Evolutionary conservation across 2,113 vertebrate genomes (phyloP), one percentile per base, ranked within the genome.

Genomic region (Anseranas semipalmata): DNA sequence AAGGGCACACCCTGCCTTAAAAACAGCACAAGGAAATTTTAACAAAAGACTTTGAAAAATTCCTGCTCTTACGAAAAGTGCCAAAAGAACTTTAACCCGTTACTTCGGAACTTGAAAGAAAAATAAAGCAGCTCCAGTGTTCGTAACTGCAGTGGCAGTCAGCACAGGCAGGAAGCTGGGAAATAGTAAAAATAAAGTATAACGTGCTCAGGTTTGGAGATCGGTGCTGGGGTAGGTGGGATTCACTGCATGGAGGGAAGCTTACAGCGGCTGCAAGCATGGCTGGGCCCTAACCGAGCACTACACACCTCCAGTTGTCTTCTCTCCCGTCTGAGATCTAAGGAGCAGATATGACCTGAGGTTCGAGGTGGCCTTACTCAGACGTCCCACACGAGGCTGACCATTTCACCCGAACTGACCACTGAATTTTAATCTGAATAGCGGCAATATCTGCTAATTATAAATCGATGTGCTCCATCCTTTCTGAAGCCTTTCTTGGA

Each of bases 1-100:
- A 86, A 95, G 95, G 93, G 95, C 96, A 93, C 96, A 92, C 96
- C 95, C 95, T 93, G 89, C 93, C 92, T 96, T 81, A 33, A 88
- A 78, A 90, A 90, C 90, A 90, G 83, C 90, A 92, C 89, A 35
- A 94, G 96, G 95, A 93, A 78, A 92, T 95, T 96, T 92, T 86
- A 92, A 97, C 96, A 96, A 93, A 96, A 93, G 96, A 82, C 90
- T 96, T 71, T 15, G 22, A 80, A 93, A 95, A 95, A 95, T 85
- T 91, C 78, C 82, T 91, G 5, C 71, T 91, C 62, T 58, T 73
- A 16, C 0, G 0, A 65, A 81, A 94, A 94, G 75, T 81, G 85
- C 90, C 90, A 84, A 35, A 84, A 87, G 90, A 93, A 81, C 88
- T 87, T 97, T 94, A 97, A 96, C 92, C 90, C 94, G 10, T 93